Conservation (phyloP, 1,140 invertebrate genomes). For the Triops cancriformis region DNA sequence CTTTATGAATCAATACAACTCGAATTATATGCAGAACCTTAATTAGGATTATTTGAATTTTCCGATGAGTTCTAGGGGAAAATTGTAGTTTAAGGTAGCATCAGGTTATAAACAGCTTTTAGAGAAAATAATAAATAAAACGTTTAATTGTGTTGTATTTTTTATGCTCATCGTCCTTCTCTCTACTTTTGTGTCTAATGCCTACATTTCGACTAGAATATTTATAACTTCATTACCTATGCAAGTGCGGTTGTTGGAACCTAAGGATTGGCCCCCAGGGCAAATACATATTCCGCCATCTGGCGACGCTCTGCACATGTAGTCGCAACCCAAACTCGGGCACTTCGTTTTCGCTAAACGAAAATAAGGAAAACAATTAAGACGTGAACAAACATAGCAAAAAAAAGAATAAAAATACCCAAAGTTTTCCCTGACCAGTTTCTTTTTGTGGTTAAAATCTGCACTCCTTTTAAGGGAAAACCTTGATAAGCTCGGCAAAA, state of each 20-base stretch:
- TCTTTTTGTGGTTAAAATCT: no score
- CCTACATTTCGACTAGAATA: not conserved
- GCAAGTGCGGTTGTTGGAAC: slow-evolving; percentile 74
- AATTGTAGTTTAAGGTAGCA: no score
- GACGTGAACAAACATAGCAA: not conserved
- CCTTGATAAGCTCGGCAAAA: slow-evolving; percentile 28
- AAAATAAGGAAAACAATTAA: slow-evolving; percentile 2
- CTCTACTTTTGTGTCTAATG: no score
- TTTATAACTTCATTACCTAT: slow-evolving; percentile 46
- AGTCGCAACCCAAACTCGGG: slow-evolving; percentile 69
- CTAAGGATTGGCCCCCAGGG: slow-evolving; percentile 56
- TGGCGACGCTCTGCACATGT: slow-evolving; percentile 79
- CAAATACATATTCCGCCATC: slow-evolving; percentile 84
- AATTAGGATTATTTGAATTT: no score
- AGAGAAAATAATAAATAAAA: not conserved
- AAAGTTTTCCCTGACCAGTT: not conserved
- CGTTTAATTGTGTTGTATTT: slow-evolving; percentile 22
- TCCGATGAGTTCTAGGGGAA: no score
- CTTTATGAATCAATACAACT: no score
- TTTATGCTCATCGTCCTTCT: no score
- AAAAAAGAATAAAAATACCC: slow-evolving; percentile 32
- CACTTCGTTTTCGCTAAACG: slow-evolving; percentile 62
- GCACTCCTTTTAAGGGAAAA: slow-evolving; percentile 16
- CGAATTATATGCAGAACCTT: no score
- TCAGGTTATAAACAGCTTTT: no score